Conservation (phyloP, 2,797 vertebrate genomes). For the Malacoctenus gilli region DNA sequence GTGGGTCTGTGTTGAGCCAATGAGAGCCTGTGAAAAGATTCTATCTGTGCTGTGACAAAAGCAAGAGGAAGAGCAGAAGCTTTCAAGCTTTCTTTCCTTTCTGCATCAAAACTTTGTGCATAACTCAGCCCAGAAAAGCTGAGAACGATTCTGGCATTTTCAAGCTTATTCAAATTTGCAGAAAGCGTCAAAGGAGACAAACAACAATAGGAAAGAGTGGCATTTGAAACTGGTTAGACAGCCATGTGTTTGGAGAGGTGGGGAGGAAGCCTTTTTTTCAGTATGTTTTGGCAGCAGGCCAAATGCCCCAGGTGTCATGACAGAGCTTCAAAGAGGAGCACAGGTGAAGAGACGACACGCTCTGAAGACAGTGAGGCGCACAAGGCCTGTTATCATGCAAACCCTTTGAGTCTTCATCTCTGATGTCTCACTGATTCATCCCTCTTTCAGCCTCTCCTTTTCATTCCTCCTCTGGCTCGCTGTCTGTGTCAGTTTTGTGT, state of each 20-base stretch:
- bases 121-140: neutral
- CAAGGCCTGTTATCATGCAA: slow-evolving; percentile 54
- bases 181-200: neutral
- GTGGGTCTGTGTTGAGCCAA: slow-evolving; percentile 14
- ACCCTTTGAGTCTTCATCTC: slow-evolving; percentile 49
- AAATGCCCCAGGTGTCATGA: slow-evolving; percentile 57
- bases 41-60: slow-evolving; percentile 30
- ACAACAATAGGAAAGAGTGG: slow-evolving; percentile 19
- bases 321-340: slow-evolving; percentile 60
- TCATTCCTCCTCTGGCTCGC: slow-evolving; percentile 14
- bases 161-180: too few relatives aligned
- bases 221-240: slow-evolving; percentile 55
- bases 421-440: slow-evolving; percentile 54
- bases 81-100: too few relatives aligned
- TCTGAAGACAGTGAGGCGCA: slow-evolving; percentile 43
- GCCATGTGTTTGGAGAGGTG: slow-evolving; percentile 48
- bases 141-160: slow-evolving; percentile 6
- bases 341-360: slow-evolving; percentile 39
- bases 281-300: slow-evolving; percentile 56
- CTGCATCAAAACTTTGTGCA: neutral
- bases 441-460: slow-evolving; percentile 41
- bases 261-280: slow-evolving; percentile 4
- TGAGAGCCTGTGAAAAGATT: slow-evolving; percentile 24
- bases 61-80: neutral
- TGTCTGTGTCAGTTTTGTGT: slow-evolving; percentile 35